Conservation (phyloP, 2,113 vertebrate genomes). For the Hypanus sabinus region DNA sequence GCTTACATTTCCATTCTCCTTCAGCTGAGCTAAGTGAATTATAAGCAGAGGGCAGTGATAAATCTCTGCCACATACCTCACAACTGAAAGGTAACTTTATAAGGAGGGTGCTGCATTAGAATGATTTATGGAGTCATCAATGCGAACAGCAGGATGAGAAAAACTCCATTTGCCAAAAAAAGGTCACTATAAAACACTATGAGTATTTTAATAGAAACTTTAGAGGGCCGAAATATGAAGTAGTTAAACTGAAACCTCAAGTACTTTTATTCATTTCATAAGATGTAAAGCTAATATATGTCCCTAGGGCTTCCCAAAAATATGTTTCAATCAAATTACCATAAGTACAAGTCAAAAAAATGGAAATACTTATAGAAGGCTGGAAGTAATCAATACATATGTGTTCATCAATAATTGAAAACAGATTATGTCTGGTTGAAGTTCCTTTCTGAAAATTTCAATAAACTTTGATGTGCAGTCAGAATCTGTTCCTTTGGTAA, state of each 20-base stretch:
- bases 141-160: constrained; percentile 20
- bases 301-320: neutral
- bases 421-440: neutral
- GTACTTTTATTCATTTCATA: neutral
- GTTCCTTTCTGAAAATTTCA: neutral
- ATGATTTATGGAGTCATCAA: constrained; percentile 31
- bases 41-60: constrained; percentile 32
- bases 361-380: neutral
- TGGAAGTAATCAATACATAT: neutral
- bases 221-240: neutral
- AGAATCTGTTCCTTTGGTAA: neutral
- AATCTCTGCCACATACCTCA: neutral
- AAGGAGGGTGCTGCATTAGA: constrained; percentile 26
- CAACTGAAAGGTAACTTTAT: constrained; percentile 29
- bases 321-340: neutral
- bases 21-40: constrained; percentile 29
- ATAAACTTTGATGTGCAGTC: neutral
- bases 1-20: constrained; percentile 23
- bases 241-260: neutral
- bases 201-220: constrained; percentile 9
- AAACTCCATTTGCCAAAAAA: neutral
- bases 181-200: constrained; percentile 24
- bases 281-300: neutral
- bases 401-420: neutral
- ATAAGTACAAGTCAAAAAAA: neutral